Base-by-base conservation (phyloP, 2,113 vertebrate species). In the Tringa solitaria region DNA sequence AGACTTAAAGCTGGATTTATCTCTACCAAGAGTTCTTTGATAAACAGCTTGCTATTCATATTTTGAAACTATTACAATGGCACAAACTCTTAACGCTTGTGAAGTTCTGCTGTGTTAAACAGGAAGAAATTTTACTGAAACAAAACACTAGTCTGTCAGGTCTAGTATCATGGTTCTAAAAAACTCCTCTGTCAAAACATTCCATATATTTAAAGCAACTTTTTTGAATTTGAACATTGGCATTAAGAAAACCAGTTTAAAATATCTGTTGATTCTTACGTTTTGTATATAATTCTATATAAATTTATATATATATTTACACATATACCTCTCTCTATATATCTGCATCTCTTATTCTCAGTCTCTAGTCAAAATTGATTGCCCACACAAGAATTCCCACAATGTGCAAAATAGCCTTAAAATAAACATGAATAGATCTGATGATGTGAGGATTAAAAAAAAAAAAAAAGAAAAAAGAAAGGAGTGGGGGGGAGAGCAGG, bases 401-500 rank as follows among this genome's bases (percentile, higher is more conserved):
- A 17, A 43, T 6, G 14, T 12, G 6, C 43, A 70, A 81, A 96
- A 45, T 8, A 5, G 19, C 14, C 59, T 68, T 30, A 48, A 73
- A 73, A 45, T 45, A 54, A 63, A 50, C 24, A 79, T 0, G 1
- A 37, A 51, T 1, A 28, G 8, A 53, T 33, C 4, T 48, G 53
- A 84, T 67, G 51, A 46, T 23, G 11, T 32, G n/a, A 23, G 48
- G 45, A 63, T 48, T 84, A 0, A 12, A 46, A 57, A 43, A 12
- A 35, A 14, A 24, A 12, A 33, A 17, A 65, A 5, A 5, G 10
- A 5, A 45, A 13, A 13, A 5, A 7, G 10, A 16, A 32, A 2
- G 6, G 6, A 6, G 8, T 2, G 2, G 27, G 1, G 4, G 4
- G 0, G 2, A 23, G 4, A 50, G 28, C 35, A 68, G 33, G 17